Evolutionary conservation across 2,113 vertebrate genomes (phyloP).

Genomic region (Oncorhynchus gorbuscha): DNA sequence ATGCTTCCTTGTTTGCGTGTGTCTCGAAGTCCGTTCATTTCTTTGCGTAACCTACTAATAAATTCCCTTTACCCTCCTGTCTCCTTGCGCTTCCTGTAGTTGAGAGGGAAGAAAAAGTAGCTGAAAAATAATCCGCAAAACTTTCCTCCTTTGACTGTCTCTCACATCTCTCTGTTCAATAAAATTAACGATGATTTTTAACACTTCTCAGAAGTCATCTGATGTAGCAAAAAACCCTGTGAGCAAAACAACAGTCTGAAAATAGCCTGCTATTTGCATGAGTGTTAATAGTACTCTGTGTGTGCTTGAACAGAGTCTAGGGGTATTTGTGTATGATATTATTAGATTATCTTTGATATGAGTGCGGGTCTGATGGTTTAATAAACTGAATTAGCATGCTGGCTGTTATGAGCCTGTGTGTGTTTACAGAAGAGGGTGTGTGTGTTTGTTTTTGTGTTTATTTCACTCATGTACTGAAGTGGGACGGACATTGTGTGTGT

Average conservation of each 20-base stretch:
- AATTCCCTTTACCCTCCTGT: not conserved
- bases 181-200: slow-evolving; percentile 13
- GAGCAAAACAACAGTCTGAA: slow-evolving; percentile 21
- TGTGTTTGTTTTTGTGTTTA: not conserved
- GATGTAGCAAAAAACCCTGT: slow-evolving; percentile 11
- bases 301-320: slow-evolving; percentile 18
- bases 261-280: slow-evolving; percentile 49
- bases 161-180: not conserved
- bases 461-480: not conserved
- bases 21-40: not conserved
- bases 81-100: not conserved
- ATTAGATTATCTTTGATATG: slow-evolving; percentile 40
- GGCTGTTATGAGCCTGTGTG: slow-evolving; percentile 23
- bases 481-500: not conserved
- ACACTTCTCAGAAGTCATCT: slow-evolving; percentile 30
- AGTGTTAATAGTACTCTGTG: slow-evolving; percentile 44
- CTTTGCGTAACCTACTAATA: not conserved
- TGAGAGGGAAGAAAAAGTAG: not conserved
- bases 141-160: slow-evolving; percentile 5
- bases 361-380: slow-evolving; percentile 46
- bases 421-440: slow-evolving; percentile 33
- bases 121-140: not conserved
- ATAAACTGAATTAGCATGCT: slow-evolving; percentile 38
- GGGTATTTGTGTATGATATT: slow-evolving; percentile 51
- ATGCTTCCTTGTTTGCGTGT: not conserved